Evolutionary conservation across 2,888 invertebrate species (phyloP).

Genomic region (Nemotelus pantherinus): DNA sequence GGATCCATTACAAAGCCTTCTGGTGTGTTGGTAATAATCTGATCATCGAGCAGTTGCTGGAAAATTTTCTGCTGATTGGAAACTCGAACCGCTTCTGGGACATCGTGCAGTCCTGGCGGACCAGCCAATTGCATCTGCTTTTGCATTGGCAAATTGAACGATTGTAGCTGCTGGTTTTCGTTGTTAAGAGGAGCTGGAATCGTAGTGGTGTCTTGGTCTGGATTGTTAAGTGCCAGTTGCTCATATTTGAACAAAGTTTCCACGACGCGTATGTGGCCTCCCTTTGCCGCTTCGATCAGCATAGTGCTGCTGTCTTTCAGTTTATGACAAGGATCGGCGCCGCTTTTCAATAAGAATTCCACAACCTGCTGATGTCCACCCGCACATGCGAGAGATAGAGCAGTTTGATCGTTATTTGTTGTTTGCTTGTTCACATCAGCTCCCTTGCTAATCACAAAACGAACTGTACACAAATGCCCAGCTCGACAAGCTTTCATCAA

Average conservation of each 20-base stretch:
- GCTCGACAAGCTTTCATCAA: constrained; percentile 98
- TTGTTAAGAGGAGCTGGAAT: constrained; percentile 54
- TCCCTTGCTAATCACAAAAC: constrained; percentile 90
- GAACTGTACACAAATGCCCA: constrained; percentile 95
- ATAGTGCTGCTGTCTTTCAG: constrained; percentile 98
- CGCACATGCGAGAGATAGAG: constrained; percentile 94
- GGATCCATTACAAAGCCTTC: constrained; percentile 63
- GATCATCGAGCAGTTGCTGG: constrained; percentile 62
- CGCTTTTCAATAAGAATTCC: constrained; percentile 87
- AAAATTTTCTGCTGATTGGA: constrained; percentile 66
- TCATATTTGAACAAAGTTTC: constrained; percentile 95
- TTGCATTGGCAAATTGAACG: constrained; percentile 60
- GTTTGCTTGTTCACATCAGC: constrained; percentile 90
- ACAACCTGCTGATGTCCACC: constrained; percentile 95
- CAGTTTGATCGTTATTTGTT: constrained; percentile 96
- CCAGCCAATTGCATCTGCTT: constrained; percentile 64
- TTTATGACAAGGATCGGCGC: constrained; percentile 95
- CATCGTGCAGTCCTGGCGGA: constrained; percentile 68
- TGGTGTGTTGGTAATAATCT: constrained; percentile 56
- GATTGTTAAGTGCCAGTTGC: constrained; percentile 78
- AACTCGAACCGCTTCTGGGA: constrained; percentile 70
- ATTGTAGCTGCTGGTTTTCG: constrained; percentile 58
- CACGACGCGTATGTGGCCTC: constrained; percentile 95
- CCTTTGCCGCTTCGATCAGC: constrained; percentile 98
- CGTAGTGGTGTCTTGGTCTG: constrained; percentile 62